phyloP scores from a whole-genome alignment of 2,888 invertebrate species.

The Brassicogethes aeneus region DNA sequence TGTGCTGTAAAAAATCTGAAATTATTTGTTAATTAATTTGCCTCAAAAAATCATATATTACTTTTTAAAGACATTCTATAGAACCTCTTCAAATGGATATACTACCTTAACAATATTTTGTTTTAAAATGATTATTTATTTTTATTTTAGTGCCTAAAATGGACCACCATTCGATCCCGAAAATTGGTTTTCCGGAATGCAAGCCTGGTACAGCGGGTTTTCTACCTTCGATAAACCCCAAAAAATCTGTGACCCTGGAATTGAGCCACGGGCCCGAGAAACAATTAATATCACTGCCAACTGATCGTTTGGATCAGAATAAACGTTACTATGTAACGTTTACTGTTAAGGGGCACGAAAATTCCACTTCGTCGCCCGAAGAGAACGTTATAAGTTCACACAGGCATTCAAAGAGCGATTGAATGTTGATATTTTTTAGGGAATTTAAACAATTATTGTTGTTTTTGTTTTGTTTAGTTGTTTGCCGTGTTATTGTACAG shows the following conservation, averaged over 20 bases:
- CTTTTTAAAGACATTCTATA: too few species aligned
- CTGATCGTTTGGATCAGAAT: slow-evolving; percentile 77
- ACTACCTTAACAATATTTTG: too few species aligned
- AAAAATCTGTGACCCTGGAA: slow-evolving; percentile 61
- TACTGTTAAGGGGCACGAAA: slow-evolving; percentile 73
- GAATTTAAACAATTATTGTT: slow-evolving; percentile 7
- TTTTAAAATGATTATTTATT: too few species aligned
- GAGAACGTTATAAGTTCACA: slow-evolving; percentile 24
- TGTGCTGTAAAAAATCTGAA: too few species aligned
- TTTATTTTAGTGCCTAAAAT: slow-evolving; percentile 65
- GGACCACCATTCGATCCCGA: slow-evolving; percentile 73
- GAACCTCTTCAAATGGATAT: too few species aligned
- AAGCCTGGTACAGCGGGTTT: slow-evolving; percentile 44
- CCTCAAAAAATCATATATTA: too few species aligned
- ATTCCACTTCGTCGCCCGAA: slow-evolving; percentile 30
- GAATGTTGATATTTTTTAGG: slow-evolving; percentile 8
- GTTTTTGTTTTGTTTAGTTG: slow-evolving; percentile 8
- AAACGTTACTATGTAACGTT: slow-evolving; percentile 90
- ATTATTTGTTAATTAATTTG: too few species aligned
- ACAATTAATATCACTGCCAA: slow-evolving; percentile 79
- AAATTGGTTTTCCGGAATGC: slow-evolving; percentile 47
- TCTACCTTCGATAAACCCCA: slow-evolving; percentile 56
- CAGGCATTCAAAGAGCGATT: slow-evolving; percentile 42
- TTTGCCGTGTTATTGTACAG: slow-evolving; percentile 12
- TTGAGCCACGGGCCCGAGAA: slow-evolving; percentile 77